Percentiles rank a stretch among this genome's conserved stretches.
phyloP scores from a whole-genome alignment of 2,113 vertebrate species.

The Actinemys pallida region DNA sequence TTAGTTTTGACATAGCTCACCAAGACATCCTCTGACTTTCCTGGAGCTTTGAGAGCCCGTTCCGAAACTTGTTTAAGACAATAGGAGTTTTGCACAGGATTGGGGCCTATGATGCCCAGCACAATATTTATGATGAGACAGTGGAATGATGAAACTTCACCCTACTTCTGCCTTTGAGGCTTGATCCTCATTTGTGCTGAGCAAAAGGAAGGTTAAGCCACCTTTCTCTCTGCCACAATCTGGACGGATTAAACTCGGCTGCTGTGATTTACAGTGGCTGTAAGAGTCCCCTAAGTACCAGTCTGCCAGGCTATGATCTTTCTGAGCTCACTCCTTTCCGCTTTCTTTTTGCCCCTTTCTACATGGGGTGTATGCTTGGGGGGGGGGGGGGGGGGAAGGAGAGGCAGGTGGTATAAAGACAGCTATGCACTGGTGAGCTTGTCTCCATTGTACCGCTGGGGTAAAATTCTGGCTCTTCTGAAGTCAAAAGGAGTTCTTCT shows the following conservation, averaged over 20 bases:
- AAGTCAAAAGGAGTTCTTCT: neutral
- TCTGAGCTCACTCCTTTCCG: neutral
- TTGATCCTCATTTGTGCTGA: neutral
- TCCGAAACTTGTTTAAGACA: neutral
- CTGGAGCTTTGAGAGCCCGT: neutral
- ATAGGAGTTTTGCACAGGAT: neutral
- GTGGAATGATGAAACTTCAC: neutral
- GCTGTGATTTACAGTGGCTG: neutral
- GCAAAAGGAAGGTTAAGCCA: neutral
- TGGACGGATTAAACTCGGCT: neutral
- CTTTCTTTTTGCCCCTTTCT: neutral
- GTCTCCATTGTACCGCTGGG: neutral
- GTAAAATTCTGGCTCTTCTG: neutral
- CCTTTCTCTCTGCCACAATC: neutral
- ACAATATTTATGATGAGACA: neutral
- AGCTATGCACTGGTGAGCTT: neutral
- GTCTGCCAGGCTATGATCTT: neutral
- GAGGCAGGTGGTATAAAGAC: neutral
- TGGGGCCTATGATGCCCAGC: neutral
- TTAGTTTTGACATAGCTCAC: neutral
- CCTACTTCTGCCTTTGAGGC: neutral
- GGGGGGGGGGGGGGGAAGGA: too few relatives aligned
- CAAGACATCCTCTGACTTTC: neutral
- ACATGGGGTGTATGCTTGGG: neutral
- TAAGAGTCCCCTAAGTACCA: neutral